These are phyloP conservation scores for Caenorhabditis brenneri DNA, from an alignment of 1,140 invertebrate species.

Conservation along the genomic window DNA sequence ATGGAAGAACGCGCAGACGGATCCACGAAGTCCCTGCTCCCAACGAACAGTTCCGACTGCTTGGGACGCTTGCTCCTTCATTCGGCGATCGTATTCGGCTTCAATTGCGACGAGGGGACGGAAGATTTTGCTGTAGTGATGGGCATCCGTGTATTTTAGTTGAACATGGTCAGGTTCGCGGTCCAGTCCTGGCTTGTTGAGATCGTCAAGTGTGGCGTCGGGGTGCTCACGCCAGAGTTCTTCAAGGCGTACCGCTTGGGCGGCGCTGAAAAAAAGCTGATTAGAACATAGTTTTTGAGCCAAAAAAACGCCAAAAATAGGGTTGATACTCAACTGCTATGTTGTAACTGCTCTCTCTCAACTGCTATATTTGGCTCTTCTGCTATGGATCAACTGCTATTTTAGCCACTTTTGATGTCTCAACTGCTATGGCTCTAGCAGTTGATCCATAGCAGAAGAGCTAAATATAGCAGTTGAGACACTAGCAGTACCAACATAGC, in stretches of 20 bases:
- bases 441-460: too few relatives aligned
- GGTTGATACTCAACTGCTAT: too few relatives aligned
- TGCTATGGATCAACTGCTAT: too few relatives aligned
- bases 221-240: slow-evolving; percentile 98
- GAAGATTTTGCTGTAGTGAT: slow-evolving; percentile 98
- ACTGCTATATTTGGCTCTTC: too few relatives aligned
- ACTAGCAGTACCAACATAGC: too few relatives aligned
- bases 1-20: slow-evolving; percentile 94
- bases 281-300: neutral
- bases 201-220: slow-evolving; percentile 93
- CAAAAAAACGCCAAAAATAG: too few relatives aligned
- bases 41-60: slow-evolving; percentile 92
- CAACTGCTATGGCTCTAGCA: too few relatives aligned
- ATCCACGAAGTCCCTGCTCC: slow-evolving; percentile 97
- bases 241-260: slow-evolving; percentile 96
- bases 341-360: too few relatives aligned
- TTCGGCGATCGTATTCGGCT: slow-evolving; percentile 95
- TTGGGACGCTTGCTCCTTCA: slow-evolving; percentile 93
- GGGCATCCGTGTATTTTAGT: slow-evolving; percentile 90
- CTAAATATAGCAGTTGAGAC: too few relatives aligned
- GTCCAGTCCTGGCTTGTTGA: slow-evolving; percentile 95
- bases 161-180: slow-evolving; percentile 94
- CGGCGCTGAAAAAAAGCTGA: slow-evolving; percentile 77
- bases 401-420: too few relatives aligned
- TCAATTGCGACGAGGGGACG: slow-evolving; percentile 94